Percentiles rank a stretch among this genome's conserved stretches.
Conservation (phyloP, 2,113 vertebrate genomes). For the Chascanopsetta lugubris region DNA sequence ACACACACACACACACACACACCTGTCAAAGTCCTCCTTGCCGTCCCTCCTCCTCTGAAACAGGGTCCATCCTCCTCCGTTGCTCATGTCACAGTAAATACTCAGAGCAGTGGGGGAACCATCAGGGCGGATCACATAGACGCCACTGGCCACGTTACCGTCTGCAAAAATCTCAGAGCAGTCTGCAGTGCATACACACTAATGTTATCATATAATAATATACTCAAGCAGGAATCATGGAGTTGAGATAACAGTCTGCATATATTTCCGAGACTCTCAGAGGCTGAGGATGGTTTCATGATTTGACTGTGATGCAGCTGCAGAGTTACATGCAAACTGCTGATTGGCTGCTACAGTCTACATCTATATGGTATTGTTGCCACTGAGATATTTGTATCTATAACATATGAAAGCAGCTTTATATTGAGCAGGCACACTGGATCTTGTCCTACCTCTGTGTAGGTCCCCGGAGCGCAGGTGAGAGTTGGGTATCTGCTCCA, state of each 20-base stretch:
- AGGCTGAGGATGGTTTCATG: no score
- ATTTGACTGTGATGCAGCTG: no score
- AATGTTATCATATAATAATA: not conserved
- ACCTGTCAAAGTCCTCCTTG: conserved; percentile 88
- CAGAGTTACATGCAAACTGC: no score
- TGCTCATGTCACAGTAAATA: conserved; percentile 86
- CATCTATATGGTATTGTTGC: no score
- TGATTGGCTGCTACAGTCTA: no score
- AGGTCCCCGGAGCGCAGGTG: conserved; percentile 50
- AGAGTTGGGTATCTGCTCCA: conserved; percentile 57
- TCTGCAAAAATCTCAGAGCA: conserved; percentile 75
- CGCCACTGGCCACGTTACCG: conserved; percentile 82
- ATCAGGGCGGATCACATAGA: conserved; percentile 86
- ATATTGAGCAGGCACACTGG: not conserved
- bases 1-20: conserved; percentile 4
- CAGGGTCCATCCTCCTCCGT: conserved; percentile 92
- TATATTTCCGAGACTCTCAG: no score
- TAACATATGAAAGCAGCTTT: no score
- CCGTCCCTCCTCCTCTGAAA: conserved; percentile 90
- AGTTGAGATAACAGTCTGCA: no score
- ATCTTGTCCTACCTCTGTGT: conserved; percentile 44
- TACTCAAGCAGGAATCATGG: not conserved
- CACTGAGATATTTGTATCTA: no score
- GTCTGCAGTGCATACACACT: conserved; percentile 41
- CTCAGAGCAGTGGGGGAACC: conserved; percentile 75